Percentiles rank a stretch among this genome's conserved stretches.
These are phyloP conservation scores for Ciconia boyciana DNA, from an alignment of 2,113 vertebrate genomes.

Conservation along the genomic window DNA sequence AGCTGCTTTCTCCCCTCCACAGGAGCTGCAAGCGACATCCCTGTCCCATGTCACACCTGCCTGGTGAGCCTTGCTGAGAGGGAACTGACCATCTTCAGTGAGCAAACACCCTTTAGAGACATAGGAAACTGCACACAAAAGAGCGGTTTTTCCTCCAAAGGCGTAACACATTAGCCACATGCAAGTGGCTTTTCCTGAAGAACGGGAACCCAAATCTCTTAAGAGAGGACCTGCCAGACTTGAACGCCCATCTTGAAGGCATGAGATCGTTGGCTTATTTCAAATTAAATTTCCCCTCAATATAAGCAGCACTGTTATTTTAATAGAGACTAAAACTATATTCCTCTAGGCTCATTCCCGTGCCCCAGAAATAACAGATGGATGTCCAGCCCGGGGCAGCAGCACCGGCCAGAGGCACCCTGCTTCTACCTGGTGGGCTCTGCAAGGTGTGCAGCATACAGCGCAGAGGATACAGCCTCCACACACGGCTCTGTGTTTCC, in stretches of 20 bases:
- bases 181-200: not conserved
- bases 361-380: not conserved
- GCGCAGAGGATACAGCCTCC: not conserved
- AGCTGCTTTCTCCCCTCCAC: not conserved
- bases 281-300: not conserved
- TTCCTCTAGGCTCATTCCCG: not conserved
- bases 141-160: not conserved
- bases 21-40: not conserved
- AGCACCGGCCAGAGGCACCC: not conserved
- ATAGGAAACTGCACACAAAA: not conserved
- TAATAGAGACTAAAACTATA: not conserved
- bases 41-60: not conserved
- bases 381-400: not conserved
- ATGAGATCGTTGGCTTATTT: not conserved
- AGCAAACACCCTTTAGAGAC: not conserved
- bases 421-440: not conserved
- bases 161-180: not conserved
- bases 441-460: accelerated
- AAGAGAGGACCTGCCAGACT: not conserved
- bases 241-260: not conserved
- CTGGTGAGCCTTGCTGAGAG: not conserved
- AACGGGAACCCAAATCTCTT: not conserved
- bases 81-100: not conserved
- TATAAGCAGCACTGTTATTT: not conserved
- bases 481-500: accelerated